These are phyloP conservation scores for Corydoras sp. DNA, from an alignment of 2,113 vertebrate genomes.

Conservation along the genomic window DNA sequence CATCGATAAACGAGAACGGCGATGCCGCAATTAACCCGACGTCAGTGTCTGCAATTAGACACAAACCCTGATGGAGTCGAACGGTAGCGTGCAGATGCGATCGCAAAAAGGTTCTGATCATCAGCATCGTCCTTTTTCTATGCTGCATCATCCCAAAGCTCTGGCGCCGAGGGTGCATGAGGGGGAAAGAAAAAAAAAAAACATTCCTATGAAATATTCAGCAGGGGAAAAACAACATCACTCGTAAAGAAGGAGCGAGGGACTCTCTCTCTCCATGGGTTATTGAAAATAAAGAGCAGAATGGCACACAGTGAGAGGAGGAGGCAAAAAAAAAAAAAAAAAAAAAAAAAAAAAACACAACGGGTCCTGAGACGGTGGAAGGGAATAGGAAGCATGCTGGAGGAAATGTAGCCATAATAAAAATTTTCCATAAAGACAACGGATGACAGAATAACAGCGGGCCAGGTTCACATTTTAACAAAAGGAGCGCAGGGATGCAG, in stretches of 20 bases:
- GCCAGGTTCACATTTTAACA: constrained; percentile 36
- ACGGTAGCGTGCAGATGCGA: constrained; percentile 27
- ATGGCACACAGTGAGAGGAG: constrained; percentile 12
- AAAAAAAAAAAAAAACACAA: constrained; percentile 1
- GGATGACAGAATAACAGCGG: constrained; percentile 49
- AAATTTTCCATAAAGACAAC: constrained; percentile 46
- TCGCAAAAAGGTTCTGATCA: constrained; percentile 23
- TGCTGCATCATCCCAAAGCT: constrained; percentile 14
- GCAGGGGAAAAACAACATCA: constrained; percentile 31
- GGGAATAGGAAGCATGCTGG: constrained; percentile 43
- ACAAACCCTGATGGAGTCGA: constrained; percentile 21
- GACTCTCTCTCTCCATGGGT: constrained; percentile 19
- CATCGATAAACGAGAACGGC: constrained; percentile 10
- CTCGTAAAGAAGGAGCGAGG: constrained; percentile 16
- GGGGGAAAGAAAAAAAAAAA: background rate
- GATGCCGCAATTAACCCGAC: constrained; percentile 30
- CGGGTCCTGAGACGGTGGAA: constrained; percentile 28
- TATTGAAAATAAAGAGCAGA: constrained; percentile 42
- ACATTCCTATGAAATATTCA: constrained; percentile 36
- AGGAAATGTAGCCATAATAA: constrained; percentile 47
- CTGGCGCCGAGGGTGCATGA: background rate
- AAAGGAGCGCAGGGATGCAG: constrained; percentile 26
- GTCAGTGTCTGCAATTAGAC: constrained; percentile 32
- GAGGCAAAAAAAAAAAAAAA: background rate
- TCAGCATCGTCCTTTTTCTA: background rate